Conservation (phyloP, 2,797 vertebrate species). For the Hoplostethus mediterraneus region DNA sequence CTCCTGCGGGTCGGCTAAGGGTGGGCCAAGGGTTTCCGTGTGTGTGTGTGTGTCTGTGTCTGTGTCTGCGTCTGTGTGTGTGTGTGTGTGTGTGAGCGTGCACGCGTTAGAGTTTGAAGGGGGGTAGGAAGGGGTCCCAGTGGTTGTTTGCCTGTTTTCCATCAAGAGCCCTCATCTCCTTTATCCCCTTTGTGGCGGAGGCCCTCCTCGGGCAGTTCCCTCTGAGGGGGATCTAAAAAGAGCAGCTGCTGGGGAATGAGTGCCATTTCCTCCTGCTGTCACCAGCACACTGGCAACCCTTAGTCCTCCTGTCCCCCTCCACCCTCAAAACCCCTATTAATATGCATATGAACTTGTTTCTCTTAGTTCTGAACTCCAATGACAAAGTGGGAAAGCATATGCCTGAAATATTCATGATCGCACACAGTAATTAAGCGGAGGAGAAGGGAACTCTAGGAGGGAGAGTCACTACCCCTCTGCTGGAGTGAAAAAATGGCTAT, state of each 20-base stretch:
- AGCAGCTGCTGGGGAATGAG: conserved; percentile 90
- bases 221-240: conserved; percentile 89
- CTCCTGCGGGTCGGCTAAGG: conserved; percentile 84
- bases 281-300: conserved; percentile 82
- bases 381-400: conserved; percentile 90
- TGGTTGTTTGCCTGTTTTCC: conserved; percentile 90
- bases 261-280: conserved; percentile 90
- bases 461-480: conserved; percentile 69
- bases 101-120: conserved; percentile 65
- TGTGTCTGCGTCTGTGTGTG: neutral
- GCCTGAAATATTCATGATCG: conserved; percentile 88
- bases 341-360: conserved; percentile 89
- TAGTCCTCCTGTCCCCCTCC: conserved; percentile 74
- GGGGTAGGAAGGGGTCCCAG: conserved; percentile 83
- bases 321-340: conserved; percentile 76
- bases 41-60: conserved; percentile 17
- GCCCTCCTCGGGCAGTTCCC: conserved; percentile 84
- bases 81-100: conserved; percentile 39
- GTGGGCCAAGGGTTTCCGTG: conserved; percentile 69
- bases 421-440: conserved; percentile 80
- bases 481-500: conserved; percentile 63
- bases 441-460: conserved; percentile 69
- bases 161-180: conserved; percentile 90
- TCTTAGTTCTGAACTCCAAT: conserved; percentile 86
- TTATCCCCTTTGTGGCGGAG: conserved; percentile 90